Evolutionary conservation across 2,797 vertebrate species (phyloP), one percentile per base, ranked within the genome.

Genomic region (Fratercula arctica): DNA sequence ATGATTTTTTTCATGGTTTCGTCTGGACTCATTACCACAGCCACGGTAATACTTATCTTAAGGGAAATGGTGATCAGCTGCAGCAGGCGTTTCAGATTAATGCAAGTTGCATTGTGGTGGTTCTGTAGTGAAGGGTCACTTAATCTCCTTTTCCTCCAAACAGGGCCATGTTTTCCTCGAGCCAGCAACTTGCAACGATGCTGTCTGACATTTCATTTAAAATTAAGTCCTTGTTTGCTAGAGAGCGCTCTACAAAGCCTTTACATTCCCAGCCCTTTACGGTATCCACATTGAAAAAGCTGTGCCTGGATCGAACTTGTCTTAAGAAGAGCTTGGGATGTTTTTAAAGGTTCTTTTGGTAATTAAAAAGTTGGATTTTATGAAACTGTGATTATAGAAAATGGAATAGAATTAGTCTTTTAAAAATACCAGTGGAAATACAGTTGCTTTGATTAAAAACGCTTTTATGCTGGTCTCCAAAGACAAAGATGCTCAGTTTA

Each of bases 91-190:
- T 95, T 89, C 64, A 72, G 86, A 74, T 93, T 91, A 96, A 93
- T 94, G 87, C 61, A 94, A 80, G 88, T 94, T 94, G 76, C 48
- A 56, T 57, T 83, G 89, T 85, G 33, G 54, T 89, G 60, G 48
- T 92, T 96, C 54, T 88, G 35, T 84, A 93, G 61, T 24, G 45
- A 95, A 95, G 90, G 81, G 84, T 94, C 90, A 94, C 51, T 90
- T 96, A 96, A 95, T 96, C 89, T 95, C 50, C 68, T 95, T 96
- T 95, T 93, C 72, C 45, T 94, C 54, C 66, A 87, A 93, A 85
- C 74, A 68, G 23, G 81, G 12, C 61, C 16, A 2, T 53, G 68
- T 94, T 95, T 96, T 92, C 83, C 51, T 91, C 54, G 75, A 97
- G 63, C 75, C 59, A 87, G 80, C 29, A 91, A 77, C 56, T 89